Base-by-base conservation (phyloP, 2,888 invertebrate species). In the Hydraecia micacea region DNA sequence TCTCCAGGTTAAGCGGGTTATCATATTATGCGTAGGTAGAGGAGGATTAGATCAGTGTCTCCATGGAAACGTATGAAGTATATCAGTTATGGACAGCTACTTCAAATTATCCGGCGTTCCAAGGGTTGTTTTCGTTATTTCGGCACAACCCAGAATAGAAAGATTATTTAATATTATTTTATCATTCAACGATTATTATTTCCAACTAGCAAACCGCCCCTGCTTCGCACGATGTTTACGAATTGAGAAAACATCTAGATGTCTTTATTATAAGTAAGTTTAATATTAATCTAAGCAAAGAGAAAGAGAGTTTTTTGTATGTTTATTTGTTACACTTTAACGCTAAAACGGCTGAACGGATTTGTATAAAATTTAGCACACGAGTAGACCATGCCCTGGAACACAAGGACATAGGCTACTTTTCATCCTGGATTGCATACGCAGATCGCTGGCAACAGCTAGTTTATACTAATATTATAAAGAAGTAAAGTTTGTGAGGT, bases 1-100 rank as follows among this genome's bases (percentile, higher is more conserved):
- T 70, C 73, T 73, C 63, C 74, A 68, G 71, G 73, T 65, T 84
- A 81, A 84, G 67, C 73, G 63, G 83, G 71, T 82, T 80, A 75
- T 77, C 46, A 77, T 74, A 74, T 69, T 72, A 81, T 49, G 28
- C 65, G 72, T 62, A 49, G 73, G 73, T 39, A 55, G 32, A 39
- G 83, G 83, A 82, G 83, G 83, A 82, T 77, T 74, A 74, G 58
- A 65, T 60, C 28, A 39, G 36, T 77, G 70, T 75, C 36, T 60
- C 67, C 67, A 66, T 79, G 69, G 58, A 73, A 46, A 73, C 58
- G 32, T 63, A 55, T 32, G 77, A 67, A 78, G 32, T 55, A 28
- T 49, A 62, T 66, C 25, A 21, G 21, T 15, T 63, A 58, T 58
- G n/a, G 18, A 79, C 52, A 0, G n/a, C 67, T 67, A 68, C 76